phyloP scores from a whole-genome alignment of 2,113 vertebrate species.

The Galemys pyrenaicus region DNA sequence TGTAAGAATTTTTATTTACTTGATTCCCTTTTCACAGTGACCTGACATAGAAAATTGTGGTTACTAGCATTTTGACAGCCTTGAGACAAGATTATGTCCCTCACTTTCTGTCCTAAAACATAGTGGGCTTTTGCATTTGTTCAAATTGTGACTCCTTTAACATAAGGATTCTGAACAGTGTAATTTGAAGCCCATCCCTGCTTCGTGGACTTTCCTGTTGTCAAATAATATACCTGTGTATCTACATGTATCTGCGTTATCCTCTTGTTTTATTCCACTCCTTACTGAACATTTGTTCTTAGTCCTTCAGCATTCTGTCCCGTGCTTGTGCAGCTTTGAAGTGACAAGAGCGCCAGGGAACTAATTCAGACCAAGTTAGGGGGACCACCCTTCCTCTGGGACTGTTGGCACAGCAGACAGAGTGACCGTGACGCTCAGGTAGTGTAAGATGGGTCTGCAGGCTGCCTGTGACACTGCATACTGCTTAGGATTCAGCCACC shows the following conservation, averaged over 20 bases:
- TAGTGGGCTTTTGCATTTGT: no score
- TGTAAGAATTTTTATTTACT: background rate
- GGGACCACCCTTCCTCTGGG: background rate
- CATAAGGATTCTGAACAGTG: background rate
- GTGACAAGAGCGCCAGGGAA: background rate
- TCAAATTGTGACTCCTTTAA: no score
- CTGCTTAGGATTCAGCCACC: background rate
- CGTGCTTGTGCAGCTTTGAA: background rate
- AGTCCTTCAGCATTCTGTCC: background rate
- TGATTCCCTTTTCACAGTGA: background rate
- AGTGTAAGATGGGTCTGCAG: background rate
- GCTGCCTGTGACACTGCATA: background rate
- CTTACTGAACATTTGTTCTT: background rate
- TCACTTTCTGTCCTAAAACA: no score
- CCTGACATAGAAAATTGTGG: background rate
- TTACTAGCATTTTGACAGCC: background rate
- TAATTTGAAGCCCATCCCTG: background rate
- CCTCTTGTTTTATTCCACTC: background rate
- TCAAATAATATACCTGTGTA: background rate
- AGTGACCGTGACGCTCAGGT: background rate
- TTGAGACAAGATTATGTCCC: background rate
- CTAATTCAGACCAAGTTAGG: slow-evolving; percentile 35
- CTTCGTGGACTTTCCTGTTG: background rate
- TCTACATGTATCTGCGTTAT: background rate
- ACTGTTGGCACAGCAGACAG: background rate